Evolutionary conservation across 2,888 invertebrate genomes (phyloP), one percentile per base, ranked within the genome.

Genomic region (Agrotis segetum): DNA sequence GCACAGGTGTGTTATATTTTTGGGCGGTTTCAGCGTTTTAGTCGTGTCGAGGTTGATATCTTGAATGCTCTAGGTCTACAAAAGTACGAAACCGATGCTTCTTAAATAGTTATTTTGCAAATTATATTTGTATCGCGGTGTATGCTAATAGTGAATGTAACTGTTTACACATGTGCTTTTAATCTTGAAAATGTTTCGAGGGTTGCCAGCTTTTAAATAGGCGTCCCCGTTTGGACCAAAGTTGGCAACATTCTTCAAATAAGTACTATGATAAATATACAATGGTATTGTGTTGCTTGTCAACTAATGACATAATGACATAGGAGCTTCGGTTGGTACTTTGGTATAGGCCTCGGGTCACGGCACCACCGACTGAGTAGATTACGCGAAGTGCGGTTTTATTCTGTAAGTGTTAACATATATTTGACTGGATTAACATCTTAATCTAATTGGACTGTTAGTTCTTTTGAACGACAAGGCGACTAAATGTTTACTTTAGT

Each of bases 291-390:
- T 62, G 61, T 59, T 47, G 40, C 49, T 61, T n/a, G n/a, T 61
- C 66, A 19, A 49, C 13, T 59, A 76, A 55, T 62, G 64, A 49
- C 52, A 49, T 55, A 29, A 40, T 52, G 58, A 21, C 17, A 9
- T 67, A 21, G 24, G 47, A 56, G 68, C 70, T 19, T 29, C 49
- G 77, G 64, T 77, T 74, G 53, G 70, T 73, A 80, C 71, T 82
- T 71, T 60, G 29, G 58, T 59, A 21, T 68, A 67, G 62, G 24
- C 46, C 62, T 46, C 68, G 58, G 72, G 69, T 82, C 67, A 71
- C 80, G 80, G 47, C 84, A 74, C 77, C 71, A 82, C 75, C 61
- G 84, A 82, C 84, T 84, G 84, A 84, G 71, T 84, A 84, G 74
- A 70, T 67, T 65, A 71, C 67, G 71, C 55, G 66, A 63, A 71